Percentiles rank a stretch among this genome's conserved stretches.
These are phyloP conservation scores for Varanus komodoensis DNA, from an alignment of 2,113 vertebrate species.

Conservation along the genomic window DNA sequence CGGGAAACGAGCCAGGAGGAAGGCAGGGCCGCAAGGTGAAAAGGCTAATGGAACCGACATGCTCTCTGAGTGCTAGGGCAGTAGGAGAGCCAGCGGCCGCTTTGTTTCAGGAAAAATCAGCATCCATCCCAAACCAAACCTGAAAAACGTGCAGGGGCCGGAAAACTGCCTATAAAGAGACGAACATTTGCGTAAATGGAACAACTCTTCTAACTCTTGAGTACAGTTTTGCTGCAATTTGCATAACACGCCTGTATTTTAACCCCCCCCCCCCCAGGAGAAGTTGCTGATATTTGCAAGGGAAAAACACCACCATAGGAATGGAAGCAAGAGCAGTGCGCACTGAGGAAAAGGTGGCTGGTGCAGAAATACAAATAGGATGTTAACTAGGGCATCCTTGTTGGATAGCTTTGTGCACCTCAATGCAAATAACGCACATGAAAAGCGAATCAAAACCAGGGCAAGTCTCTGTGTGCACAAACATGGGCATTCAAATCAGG, in stretches of 20 bases:
- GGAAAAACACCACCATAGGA: slow-evolving; percentile 37
- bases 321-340: background rate
- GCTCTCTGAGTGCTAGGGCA: background rate
- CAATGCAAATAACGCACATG: rapidly evolving
- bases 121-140: background rate
- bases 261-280: slow-evolving; percentile 31
- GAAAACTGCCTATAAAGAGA: background rate
- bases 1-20: background rate
- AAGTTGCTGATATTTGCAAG: slow-evolving; percentile 34
- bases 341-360: slow-evolving; percentile 3
- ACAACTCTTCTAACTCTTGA: background rate
- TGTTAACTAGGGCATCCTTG: background rate
- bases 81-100: background rate
- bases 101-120: background rate
- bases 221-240: slow-evolving; percentile 53
- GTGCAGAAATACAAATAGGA: slow-evolving; percentile 37
- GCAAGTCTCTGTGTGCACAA: background rate
- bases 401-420: background rate
- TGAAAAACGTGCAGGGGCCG: rapidly evolving
- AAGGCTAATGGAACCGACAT: background rate
- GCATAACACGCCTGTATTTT: slow-evolving; percentile 46
- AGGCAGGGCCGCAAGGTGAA: background rate
- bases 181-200: slow-evolving; percentile 6
- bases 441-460: background rate
- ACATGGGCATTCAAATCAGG: background rate